Evolutionary conservation across 1,140 invertebrate species (phyloP), one percentile per base, ranked within the genome.

Genomic region (Coptotermes formosanus): DNA sequence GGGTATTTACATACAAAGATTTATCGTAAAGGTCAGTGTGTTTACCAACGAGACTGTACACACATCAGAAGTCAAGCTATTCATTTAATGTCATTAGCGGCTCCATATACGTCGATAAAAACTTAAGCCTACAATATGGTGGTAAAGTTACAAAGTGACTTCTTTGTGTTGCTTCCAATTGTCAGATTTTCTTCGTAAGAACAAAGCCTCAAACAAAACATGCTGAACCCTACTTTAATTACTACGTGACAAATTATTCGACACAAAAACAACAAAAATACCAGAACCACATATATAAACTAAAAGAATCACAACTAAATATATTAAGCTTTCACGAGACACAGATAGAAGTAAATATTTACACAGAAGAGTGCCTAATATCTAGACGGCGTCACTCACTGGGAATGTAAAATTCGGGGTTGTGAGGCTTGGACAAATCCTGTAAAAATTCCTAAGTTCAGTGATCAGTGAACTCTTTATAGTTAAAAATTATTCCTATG

Each of bases 61-160:
- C 25, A 75, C 55, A n/a, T 25, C 25, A 75, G 64, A 75, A 75
- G 64, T 30, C 25, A 30, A 30, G 64, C 64, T 75, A 75, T 75
- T 75, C 64, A 75, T 75, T 75, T 75, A 25, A 75, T 75, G 64
- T 75, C 64, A 75, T 75, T 75, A 75, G 64, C 64, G 64, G 30
- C 64, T n/a, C 30, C 64, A 75, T 12, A 30, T 30, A 75, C 9
- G 64, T 30, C n/a, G 16, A 75, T 75, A 75, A 75, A 75, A 75
- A 75, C 8, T 8, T 55, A 55, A 16, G 52, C 14, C n/a, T 75
- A 11, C 64, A 75, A 30, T 75, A 75, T 75, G 25, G 25, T 75
- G 64, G 64, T 75, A 75, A 55, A 21, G 19, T 55, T 55, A 48
- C 52, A 21, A 21, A 8, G 64, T 75, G 25, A 75, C 25, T 75